Percentiles rank a stretch among this genome's conserved stretches.
phyloP scores from a whole-genome alignment of 1,140 invertebrate species.

The Bombyx mori region ASM3026992v2 NC_085127.1:1766501-1767000 shows the following conservation, averaged over 20 bases:
- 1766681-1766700: conserved; percentile 90
- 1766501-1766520: too few relatives aligned
- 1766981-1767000: too few relatives aligned
- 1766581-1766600: conserved; percentile 23
- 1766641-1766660: conserved; percentile 9
- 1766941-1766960: too few relatives aligned
- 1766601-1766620: not conserved
- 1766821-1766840: not conserved
- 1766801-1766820: conserved; percentile 20
- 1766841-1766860: too few relatives aligned
- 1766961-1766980: too few relatives aligned
- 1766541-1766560: conserved; percentile 62
- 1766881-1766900: too few relatives aligned
- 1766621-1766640: not conserved
- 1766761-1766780: conserved; percentile 93
- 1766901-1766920: conserved; percentile 18
- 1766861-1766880: too few relatives aligned
- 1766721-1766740: conserved; percentile 96
- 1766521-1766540: not conserved
- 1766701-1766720: conserved; percentile 93
- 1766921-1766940: conserved; percentile 9
- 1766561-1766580: conserved; percentile 13
- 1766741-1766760: conserved; percentile 95
- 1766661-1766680: conserved; percentile 88
- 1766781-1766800: conserved; percentile 89